These are phyloP conservation scores for Aphaenogaster rudis DNA, from an alignment of 1,140 invertebrate species.

Conservation along the genomic window DNA sequence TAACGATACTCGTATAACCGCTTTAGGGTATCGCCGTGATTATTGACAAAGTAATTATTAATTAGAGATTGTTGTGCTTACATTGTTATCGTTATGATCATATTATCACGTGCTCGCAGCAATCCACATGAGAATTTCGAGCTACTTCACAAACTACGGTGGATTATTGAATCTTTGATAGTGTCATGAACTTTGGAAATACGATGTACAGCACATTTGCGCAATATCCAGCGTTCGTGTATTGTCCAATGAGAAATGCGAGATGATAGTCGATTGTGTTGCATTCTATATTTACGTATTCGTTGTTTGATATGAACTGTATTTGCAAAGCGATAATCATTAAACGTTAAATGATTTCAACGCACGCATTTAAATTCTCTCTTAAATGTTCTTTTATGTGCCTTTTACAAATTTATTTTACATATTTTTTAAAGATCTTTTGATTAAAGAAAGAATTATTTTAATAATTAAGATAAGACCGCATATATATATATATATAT, in stretches of 20 bases:
- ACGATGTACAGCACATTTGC: slow-evolving; percentile 6
- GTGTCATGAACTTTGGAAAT: slow-evolving; percentile 46
- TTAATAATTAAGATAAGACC: no score
- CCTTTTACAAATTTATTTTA: neutral
- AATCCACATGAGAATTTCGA: slow-evolving; percentile 57
- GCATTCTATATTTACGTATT: slow-evolving; percentile 11
- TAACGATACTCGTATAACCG: neutral
- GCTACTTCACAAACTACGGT: slow-evolving; percentile 48
- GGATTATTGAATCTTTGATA: slow-evolving; percentile 72
- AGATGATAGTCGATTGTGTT: slow-evolving; percentile 11
- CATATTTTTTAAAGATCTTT: neutral
- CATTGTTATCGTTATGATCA: slow-evolving; percentile 51
- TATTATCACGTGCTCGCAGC: slow-evolving; percentile 27
- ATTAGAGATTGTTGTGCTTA: slow-evolving; percentile 36
- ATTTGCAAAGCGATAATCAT: slow-evolving; percentile 10
- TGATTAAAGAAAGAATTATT: neutral
- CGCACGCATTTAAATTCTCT: neutral
- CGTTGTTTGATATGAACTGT: neutral
- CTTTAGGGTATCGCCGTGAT: neutral
- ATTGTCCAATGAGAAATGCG: slow-evolving; percentile 21
- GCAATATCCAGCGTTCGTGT: slow-evolving; percentile 11
- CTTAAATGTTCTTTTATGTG: neutral
- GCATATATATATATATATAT: no score
- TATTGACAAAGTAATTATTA: slow-evolving; percentile 66
- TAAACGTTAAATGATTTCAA: neutral